These are phyloP conservation scores for Anthoptus insignis DNA, from an alignment of 2,888 invertebrate species.

Conservation along the genomic window DNA sequence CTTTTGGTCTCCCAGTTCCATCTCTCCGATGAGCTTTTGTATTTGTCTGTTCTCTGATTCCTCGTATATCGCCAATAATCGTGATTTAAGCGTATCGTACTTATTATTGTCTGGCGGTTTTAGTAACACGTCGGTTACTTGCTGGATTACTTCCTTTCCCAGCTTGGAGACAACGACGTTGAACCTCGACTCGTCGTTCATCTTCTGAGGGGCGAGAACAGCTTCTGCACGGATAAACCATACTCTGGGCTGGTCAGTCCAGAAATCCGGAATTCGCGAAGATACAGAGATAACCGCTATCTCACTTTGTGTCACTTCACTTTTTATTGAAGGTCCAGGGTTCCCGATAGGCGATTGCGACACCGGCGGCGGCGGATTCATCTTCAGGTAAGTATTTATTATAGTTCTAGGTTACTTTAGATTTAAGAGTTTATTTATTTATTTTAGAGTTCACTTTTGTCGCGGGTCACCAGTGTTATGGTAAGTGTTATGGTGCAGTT, in stretches of 20 bases:
- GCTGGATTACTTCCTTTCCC: background rate
- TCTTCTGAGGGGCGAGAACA: background rate
- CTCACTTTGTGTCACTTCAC: background rate
- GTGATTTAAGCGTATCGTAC: constrained; percentile 5
- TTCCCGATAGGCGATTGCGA: too few relatives aligned
- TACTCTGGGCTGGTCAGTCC: background rate
- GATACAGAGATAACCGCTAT: background rate
- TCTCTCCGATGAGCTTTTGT: constrained; percentile 6
- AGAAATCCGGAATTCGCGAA: background rate
- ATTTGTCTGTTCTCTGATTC: constrained; percentile 16
- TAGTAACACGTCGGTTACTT: constrained; percentile 1
- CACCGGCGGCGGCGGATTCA: too few relatives aligned
- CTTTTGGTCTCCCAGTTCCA: constrained; percentile 16
- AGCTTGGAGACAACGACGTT: background rate
- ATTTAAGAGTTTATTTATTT: too few relatives aligned
- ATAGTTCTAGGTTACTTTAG: too few relatives aligned
- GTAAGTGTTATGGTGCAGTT: too few relatives aligned
- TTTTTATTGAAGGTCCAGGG: too few relatives aligned
- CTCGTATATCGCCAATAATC: constrained; percentile 8
- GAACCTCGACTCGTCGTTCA: background rate
- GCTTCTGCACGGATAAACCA: background rate
- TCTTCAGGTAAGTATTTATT: too few relatives aligned
- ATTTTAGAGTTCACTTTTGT: too few relatives aligned
- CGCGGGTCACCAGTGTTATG: too few relatives aligned
- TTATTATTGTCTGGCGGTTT: constrained; percentile 7